Base-by-base conservation (phyloP, 2,113 vertebrate species). In the Vombatus ursinus region DNA sequence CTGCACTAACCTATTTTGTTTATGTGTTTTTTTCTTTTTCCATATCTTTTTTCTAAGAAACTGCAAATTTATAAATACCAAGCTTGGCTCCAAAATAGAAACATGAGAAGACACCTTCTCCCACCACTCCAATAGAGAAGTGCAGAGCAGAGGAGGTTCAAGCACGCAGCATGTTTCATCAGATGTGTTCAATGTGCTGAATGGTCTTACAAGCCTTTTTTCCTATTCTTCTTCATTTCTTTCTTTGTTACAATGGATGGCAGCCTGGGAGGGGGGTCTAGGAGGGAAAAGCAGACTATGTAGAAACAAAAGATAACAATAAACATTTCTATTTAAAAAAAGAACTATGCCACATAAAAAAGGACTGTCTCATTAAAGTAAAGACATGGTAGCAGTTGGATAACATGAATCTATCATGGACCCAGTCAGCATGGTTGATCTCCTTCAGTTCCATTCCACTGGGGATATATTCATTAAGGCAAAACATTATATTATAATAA, bases 21-120 rank as follows among this genome's bases (percentile, higher is more conserved):
- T 84, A 44, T 44, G 22, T 77, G 37, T 77, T 84, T 14, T 19
- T 44, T 10, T 37, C 5, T 23, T 84, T 84, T 84, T 84, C 68
- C 68, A 84, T n/a, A 84, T 84, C 68, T 77, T 84, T 84, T 84
- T 84, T 84, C 68, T 84, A 84, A 84, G 68, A 84, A 84, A 84
- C 68, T 84, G 68, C 68, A 84, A 84, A 44, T 84, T 84, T 84
- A 84, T 84, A 84, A 84, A 44, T 84, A 84, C 44, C 68, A 84
- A 44, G 68, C 68, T 84, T 84, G 68, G 7, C 7, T 84, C 19
- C 19, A 84, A 84, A 84, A 84, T 44, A 84, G 68, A 84, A 84
- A 44, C 23, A 44, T 44, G 68, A 84, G 68, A 84, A 84, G 68
- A 84, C 68, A 84, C 68, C 68, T 84, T 84, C 68, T 23, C 68